Evolutionary conservation across 92 coral and sea anemone species (phyloP).

Genomic region (Siderastrea radians): DNA sequence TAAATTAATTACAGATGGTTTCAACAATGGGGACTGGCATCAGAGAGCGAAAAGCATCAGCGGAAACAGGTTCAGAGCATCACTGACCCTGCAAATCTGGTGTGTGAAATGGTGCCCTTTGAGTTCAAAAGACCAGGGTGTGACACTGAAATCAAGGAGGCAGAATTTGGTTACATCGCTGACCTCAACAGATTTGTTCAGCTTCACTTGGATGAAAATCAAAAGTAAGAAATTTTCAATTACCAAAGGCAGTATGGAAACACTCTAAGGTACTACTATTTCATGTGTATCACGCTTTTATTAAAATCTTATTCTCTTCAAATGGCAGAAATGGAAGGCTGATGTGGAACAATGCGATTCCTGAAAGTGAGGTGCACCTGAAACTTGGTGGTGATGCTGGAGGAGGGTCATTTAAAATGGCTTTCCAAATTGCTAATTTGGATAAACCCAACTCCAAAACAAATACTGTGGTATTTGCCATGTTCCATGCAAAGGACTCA

Average conservation of each 20-base stretch:
- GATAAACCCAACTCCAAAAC: conserved; percentile 45
- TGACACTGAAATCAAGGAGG: conserved; percentile 33
- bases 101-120: conserved; percentile 51
- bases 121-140: conserved; percentile 41
- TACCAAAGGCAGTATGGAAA: too few species aligned
- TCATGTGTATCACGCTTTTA: too few species aligned
- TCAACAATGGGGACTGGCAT: conserved; percentile 44
- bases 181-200: conserved; percentile 45
- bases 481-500: conserved; percentile 48
- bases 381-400: conserved; percentile 60
- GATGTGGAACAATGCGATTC: conserved; percentile 33
- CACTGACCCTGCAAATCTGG: conserved; percentile 44
- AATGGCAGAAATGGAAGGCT: conserved; percentile 9
- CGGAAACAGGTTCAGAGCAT: conserved; percentile 36
- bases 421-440: conserved; percentile 47
- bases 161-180: conserved; percentile 40
- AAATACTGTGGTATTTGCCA: conserved; percentile 37
- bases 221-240: conserved; percentile 7
- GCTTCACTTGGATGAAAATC: conserved; percentile 48
- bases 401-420: conserved; percentile 56
- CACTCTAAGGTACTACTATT: background rate
- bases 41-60: conserved; percentile 39
- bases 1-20: conserved; percentile 40
- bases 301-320: background rate
- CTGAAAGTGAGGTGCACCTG: conserved; percentile 20